Evolutionary conservation across 2,797 vertebrate genomes (phyloP).

Genomic region (Coracias cyanogaster): DNA sequence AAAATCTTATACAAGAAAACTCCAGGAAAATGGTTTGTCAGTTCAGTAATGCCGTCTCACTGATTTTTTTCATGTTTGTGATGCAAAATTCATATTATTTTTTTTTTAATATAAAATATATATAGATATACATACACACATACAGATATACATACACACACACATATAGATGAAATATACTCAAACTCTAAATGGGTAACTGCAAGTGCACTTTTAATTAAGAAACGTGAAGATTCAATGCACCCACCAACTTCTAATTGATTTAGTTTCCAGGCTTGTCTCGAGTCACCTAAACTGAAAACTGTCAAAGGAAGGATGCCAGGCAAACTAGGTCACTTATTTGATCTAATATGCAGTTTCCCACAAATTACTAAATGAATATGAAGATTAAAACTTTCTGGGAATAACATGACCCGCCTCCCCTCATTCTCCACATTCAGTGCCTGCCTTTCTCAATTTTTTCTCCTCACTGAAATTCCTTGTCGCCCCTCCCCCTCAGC

Average conservation of each 20-base stretch:
- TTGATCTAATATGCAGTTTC: neutral
- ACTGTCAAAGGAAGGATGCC: neutral
- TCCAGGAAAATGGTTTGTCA: neutral
- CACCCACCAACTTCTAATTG: neutral
- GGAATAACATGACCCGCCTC: neutral
- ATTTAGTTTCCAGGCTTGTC: neutral
- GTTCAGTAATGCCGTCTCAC: neutral
- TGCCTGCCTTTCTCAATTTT: neutral
- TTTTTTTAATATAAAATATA: neutral
- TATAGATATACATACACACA: neutral
- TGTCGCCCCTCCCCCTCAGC: neutral
- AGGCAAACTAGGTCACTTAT: neutral
- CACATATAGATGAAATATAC: neutral
- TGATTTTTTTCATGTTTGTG: neutral
- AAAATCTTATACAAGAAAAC: neutral
- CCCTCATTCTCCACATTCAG: neutral
- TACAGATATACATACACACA: neutral
- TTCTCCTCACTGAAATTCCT: neutral
- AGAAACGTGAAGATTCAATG: neutral
- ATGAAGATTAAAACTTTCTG: neutral
- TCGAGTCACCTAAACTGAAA: neutral
- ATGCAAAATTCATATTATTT: neutral
- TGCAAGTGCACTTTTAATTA: neutral
- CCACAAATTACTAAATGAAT: neutral
- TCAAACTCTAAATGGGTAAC: neutral